Evolutionary conservation across 2,888 invertebrate genomes (phyloP), one percentile per base, ranked within the genome.

Genomic region (Drosophila parthenogenetica): DNA sequence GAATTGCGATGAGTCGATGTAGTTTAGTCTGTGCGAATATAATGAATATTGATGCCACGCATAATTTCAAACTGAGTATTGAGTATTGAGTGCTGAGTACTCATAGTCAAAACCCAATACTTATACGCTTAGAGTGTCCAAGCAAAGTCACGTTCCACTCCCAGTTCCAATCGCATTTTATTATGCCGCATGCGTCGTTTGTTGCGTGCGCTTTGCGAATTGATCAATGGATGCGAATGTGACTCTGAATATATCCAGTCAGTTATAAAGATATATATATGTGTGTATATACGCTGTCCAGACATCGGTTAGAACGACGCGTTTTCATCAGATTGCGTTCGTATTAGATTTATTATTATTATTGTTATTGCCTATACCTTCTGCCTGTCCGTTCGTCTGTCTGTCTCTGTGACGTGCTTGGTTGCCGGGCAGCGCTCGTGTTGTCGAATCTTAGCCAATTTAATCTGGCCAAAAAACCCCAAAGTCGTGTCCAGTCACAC

Each of bases 1-100:
- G 54, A 54, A 57, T 29, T 58, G 57, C 71, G 48, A 40, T 29
- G 13, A 32, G 46, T 39, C 7, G 48, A 5, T 22, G 32, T 45
- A 19, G 32, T 39, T 25, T 16, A 53, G 22, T 29, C 10, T 29
- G 17, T 22, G 22, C 35, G 35, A 14, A 40, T 40, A 64, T 61
- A 82, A 73, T 85, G 76, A 82, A 78, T 85, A 85, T 78, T 68
- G 76, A 80, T 85, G 80, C 72, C 83, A 76, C 76, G 78, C 83
- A 85, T 78, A 80, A 85, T 29, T 29, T 29, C 7, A 8, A 29
- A 29, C 2, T 29, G 8, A 29, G 29, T 29, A 8, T 5, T 80
- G 66, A 53, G 46, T 62, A 49, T 59, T 60, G 55, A 45, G 32
- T 35, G 2, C 3, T 35, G 50, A 59, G 37, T 40, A 55, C 62